Evolutionary conservation across 1,140 invertebrate genomes (phyloP).

Genomic region (Bombyx mandarina): DNA sequence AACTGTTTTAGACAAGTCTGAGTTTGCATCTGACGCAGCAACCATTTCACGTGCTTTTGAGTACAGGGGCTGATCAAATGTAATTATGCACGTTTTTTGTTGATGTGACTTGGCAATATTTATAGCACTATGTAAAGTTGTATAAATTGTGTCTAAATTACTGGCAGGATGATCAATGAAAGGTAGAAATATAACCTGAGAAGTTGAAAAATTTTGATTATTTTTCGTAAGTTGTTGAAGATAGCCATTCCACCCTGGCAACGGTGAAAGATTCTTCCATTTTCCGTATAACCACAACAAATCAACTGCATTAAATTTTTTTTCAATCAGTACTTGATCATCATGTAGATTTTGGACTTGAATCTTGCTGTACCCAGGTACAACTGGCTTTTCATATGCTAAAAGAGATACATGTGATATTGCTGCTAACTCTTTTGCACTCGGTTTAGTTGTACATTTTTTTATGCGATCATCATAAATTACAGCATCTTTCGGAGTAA

Average conservation of each 20-base stretch:
- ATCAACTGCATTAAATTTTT: constrained; percentile 24
- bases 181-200: constrained; percentile 46
- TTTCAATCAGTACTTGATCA: constrained; percentile 24
- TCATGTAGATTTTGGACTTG: constrained; percentile 28
- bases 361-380: constrained; percentile 32
- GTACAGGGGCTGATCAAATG: constrained; percentile 56
- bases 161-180: constrained; percentile 47
- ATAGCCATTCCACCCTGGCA: constrained; percentile 23
- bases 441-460: constrained; percentile 33
- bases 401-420: constrained; percentile 36
- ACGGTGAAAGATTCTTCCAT: constrained; percentile 19
- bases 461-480: constrained; percentile 28
- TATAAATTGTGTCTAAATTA: constrained; percentile 37
- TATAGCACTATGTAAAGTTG: constrained; percentile 41
- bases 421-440: constrained; percentile 31
- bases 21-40: constrained; percentile 25
- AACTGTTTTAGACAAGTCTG: constrained; percentile 32
- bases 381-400: constrained; percentile 32
- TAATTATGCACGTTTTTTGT: constrained; percentile 32
- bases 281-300: constrained; percentile 37
- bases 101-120: constrained; percentile 23
- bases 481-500: constrained; percentile 36
- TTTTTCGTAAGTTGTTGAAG: constrained; percentile 15
- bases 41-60: constrained; percentile 59
- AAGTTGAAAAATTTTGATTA: constrained; percentile 21